These are phyloP conservation scores for Peribatodes rhomboidaria DNA, from an alignment of 2,888 invertebrate genomes.

Conservation along the genomic window DNA sequence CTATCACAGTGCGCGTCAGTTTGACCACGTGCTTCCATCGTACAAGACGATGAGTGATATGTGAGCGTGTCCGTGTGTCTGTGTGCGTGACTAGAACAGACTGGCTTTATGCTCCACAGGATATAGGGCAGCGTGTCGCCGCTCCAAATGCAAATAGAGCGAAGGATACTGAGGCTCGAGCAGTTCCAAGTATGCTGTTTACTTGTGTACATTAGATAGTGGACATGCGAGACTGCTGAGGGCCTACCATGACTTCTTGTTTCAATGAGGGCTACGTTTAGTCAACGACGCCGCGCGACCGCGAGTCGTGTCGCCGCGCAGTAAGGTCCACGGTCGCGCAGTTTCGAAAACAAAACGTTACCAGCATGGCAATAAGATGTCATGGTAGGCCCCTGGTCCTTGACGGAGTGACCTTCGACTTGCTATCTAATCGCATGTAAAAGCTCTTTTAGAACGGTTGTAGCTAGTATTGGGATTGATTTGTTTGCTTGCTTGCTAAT, in stretches of 20 bases:
- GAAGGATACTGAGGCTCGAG: conserved; percentile 53
- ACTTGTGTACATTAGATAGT: conserved; percentile 42
- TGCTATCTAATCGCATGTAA: neutral
- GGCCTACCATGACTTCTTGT: too few relatives aligned
- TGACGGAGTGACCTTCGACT: neutral
- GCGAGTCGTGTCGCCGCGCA: too few relatives aligned
- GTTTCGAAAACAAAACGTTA: too few relatives aligned
- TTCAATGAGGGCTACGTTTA: too few relatives aligned
- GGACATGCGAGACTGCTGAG: conserved; percentile 1
- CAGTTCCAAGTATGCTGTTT: conserved; percentile 38
- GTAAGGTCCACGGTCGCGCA: too few relatives aligned
- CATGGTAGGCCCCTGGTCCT: too few relatives aligned
- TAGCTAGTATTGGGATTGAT: too few relatives aligned
- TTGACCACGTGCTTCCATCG: conserved; percentile 10
- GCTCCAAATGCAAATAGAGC: conserved; percentile 67
- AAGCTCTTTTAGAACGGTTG: too few relatives aligned
- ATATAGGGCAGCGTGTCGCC: conserved; percentile 79
- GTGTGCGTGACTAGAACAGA: conserved; percentile 56
- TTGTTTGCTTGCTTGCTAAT: too few relatives aligned
- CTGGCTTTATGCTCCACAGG: conserved; percentile 71
- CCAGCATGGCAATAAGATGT: too few relatives aligned
- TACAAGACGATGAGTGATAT: neutral
- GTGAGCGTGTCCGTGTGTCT: neutral
- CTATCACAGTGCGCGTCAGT: conserved; percentile 8
- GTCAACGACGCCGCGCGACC: too few relatives aligned